A percentile compares a stretch with the other conserved stretches of the same genome.
These are phyloP conservation scores for Betta splendens DNA, from an alignment of 2,797 vertebrate species.

Conservation along the genomic window DNA sequence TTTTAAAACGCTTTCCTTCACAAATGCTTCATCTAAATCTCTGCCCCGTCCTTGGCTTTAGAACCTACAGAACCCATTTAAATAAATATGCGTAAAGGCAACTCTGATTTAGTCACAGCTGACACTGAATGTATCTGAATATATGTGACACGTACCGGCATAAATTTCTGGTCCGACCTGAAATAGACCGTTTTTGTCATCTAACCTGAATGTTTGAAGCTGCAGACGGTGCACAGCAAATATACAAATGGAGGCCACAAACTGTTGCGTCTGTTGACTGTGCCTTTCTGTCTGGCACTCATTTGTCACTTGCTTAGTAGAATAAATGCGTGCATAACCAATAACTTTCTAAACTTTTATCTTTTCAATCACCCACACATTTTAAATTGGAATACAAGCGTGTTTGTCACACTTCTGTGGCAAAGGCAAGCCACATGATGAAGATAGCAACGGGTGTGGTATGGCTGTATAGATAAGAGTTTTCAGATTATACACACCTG, in stretches of 20 bases:
- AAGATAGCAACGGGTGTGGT: neutral
- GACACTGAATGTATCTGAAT: slow-evolving; percentile 4
- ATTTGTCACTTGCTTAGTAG: slow-evolving; percentile 13
- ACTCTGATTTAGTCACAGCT: slow-evolving; percentile 33
- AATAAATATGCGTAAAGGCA: slow-evolving; percentile 5
- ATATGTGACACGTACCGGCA: slow-evolving; percentile 23
- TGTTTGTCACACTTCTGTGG: neutral
- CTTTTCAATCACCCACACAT: neutral
- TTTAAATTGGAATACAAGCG: neutral
- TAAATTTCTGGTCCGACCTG: slow-evolving; percentile 15
- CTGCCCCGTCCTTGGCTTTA: slow-evolving; percentile 7
- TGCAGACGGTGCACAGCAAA: slow-evolving; percentile 12
- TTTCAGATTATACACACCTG: too few species aligned
- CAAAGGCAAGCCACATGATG: too few species aligned
- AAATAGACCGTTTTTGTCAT: too few species aligned
- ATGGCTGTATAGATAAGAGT: neutral
- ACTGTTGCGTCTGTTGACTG: neutral
- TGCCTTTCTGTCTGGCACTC: neutral
- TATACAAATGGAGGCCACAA: neutral
- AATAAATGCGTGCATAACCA: neutral
- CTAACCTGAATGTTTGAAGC: slow-evolving; percentile 11
- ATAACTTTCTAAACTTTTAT: neutral
- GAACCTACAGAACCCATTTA: slow-evolving; percentile 11
- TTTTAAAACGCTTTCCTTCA: slow-evolving; percentile 35
- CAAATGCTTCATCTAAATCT: slow-evolving; percentile 10